Evolutionary conservation across 2,797 vertebrate species (phyloP).

Genomic region (Eulemur rubriventer): DNA sequence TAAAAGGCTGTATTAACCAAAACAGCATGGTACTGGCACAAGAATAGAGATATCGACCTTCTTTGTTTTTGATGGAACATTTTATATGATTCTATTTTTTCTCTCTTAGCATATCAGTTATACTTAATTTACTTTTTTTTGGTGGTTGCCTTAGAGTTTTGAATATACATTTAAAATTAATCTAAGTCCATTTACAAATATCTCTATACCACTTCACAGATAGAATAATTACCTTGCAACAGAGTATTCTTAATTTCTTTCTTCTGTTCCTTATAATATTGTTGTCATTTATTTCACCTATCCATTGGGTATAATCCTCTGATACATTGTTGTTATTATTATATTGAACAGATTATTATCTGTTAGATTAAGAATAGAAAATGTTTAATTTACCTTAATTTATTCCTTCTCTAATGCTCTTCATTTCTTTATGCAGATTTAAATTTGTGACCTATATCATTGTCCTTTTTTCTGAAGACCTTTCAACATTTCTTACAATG

Average conservation of each 20-base stretch:
- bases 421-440: neutral
- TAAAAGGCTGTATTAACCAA: too few species aligned
- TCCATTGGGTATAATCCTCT: neutral
- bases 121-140: neutral
- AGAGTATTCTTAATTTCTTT: neutral
- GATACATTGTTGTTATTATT: neutral
- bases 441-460: neutral
- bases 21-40: too few species aligned
- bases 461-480: neutral
- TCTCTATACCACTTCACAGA: neutral
- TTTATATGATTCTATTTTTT: neutral
- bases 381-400: neutral
- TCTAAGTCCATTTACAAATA: neutral
- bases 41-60: neutral
- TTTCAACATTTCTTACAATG: neutral
- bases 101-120: neutral
- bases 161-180: neutral
- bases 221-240: neutral
- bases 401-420: neutral
- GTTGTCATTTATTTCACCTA: neutral
- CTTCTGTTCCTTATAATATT: neutral
- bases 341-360: neutral
- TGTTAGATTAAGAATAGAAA: neutral
- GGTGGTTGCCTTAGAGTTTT: neutral
- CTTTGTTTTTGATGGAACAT: neutral